A percentile compares a stretch with the other conserved stretches of the same genome.
Evolutionary conservation across 2,113 vertebrate genomes (phyloP).

Genomic region (Oryzias celebensis): DNA sequence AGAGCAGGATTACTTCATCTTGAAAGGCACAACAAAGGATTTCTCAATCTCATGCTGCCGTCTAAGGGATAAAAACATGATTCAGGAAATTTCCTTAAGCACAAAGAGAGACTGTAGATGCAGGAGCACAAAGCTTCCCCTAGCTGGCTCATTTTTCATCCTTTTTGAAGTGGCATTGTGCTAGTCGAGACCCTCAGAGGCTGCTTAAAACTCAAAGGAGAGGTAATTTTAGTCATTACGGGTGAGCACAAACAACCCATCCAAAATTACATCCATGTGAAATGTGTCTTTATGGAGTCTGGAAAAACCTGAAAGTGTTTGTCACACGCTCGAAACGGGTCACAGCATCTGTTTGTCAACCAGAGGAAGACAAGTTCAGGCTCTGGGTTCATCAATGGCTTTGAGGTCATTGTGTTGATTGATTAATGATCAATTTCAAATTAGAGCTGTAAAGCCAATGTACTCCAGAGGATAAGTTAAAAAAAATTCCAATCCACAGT

Average conservation of each 20-base stretch:
- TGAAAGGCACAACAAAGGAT: conserved; percentile 2
- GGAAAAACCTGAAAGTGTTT: conserved; percentile 34
- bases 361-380: conserved; percentile 28
- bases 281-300: conserved; percentile 63
- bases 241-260: conserved; percentile 10
- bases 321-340: conserved; percentile 23
- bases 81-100: conserved; percentile 1
- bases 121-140: conserved; percentile 4
- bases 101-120: background rate
- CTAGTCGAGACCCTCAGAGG: conserved; percentile 3
- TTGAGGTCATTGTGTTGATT: conserved; percentile 59
- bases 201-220: conserved; percentile 35
- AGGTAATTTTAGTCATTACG: conserved; percentile 32
- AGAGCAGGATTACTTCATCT: conserved; percentile 8
- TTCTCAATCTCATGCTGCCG: background rate
- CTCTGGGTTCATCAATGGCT: conserved; percentile 44
- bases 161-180: background rate
- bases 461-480: conserved; percentile 21
- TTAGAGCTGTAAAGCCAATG: conserved; percentile 51
- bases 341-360: conserved; percentile 21
- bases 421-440: conserved; percentile 69
- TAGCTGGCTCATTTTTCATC: background rate
- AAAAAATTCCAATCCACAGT: conserved; percentile 29
- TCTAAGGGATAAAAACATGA: conserved; percentile 6
- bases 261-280: conserved; percentile 46